These are phyloP conservation scores for Oophaga pumilio DNA, from an alignment of 2,113 vertebrate genomes.

Conservation along the genomic window DNA sequence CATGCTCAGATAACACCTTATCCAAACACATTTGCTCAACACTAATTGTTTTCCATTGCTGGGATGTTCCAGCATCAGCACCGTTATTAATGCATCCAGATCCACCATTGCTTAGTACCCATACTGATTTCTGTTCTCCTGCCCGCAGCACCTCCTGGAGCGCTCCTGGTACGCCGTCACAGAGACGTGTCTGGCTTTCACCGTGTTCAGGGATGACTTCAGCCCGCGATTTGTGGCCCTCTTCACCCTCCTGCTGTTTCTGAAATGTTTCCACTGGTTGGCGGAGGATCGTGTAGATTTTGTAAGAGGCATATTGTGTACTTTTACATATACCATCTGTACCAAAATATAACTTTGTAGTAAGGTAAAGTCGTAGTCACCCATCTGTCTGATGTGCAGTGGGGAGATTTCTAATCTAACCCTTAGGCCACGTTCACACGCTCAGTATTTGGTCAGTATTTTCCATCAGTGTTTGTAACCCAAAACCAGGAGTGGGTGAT, in stretches of 20 bases:
- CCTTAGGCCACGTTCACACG: too few species aligned
- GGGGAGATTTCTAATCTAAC: too few species aligned
- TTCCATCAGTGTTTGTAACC: too few species aligned
- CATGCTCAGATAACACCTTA: too few species aligned
- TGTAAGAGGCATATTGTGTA: constrained; percentile 73
- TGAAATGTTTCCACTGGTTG: constrained; percentile 98
- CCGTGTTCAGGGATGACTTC: constrained; percentile 96
- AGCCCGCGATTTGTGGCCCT: constrained; percentile 96
- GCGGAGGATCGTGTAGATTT: constrained; percentile 96
- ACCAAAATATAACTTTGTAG: too few species aligned
- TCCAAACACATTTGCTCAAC: too few species aligned
- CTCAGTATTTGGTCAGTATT: too few species aligned
- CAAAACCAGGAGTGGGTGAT: too few species aligned
- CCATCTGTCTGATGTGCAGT: too few species aligned
- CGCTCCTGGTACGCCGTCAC: constrained; percentile 97
- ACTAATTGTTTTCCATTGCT: neutral
- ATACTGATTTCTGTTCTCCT: neutral
- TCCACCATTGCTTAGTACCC: neutral
- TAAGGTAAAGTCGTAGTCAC: too few species aligned
- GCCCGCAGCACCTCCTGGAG: constrained; percentile 88
- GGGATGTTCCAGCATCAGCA: neutral
- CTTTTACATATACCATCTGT: too few species aligned
- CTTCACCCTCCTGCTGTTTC: constrained; percentile 95
- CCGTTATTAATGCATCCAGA: neutral
- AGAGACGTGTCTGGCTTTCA: constrained; percentile 96